A percentile compares a stretch with the other conserved stretches of the same genome.
Conservation (phyloP, 2,797 vertebrate species). For the Pempheris klunzingeri region DNA sequence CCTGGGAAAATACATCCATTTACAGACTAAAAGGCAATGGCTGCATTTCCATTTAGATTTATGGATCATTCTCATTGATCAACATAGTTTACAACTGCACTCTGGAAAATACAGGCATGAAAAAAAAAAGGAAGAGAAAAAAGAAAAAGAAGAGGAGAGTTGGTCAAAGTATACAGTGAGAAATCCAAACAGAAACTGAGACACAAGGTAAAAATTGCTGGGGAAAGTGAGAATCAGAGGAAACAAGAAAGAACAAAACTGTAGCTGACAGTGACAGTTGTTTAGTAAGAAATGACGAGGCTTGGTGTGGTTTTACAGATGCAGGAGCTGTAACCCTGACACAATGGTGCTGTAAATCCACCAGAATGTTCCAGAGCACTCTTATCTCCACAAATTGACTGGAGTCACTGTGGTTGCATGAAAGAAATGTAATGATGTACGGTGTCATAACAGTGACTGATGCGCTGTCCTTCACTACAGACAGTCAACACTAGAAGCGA, state of each 20-base stretch:
- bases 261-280: not conserved
- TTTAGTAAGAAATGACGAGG: slow-evolving; percentile 6
- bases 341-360: slow-evolving; percentile 61
- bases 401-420: slow-evolving; percentile 17
- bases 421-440: slow-evolving; percentile 63
- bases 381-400: slow-evolving; percentile 55
- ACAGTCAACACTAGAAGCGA: slow-evolving; percentile 42
- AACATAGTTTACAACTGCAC: slow-evolving; percentile 75
- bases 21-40: slow-evolving; percentile 70
- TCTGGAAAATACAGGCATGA: slow-evolving; percentile 60
- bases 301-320: slow-evolving; percentile 31
- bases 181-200: slow-evolving; percentile 36
- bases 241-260: slow-evolving; percentile 11
- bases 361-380: slow-evolving; percentile 15
- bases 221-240: slow-evolving; percentile 12
- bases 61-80: slow-evolving; percentile 83
- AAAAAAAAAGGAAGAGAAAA: slow-evolving; percentile 10
- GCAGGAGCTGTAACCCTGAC: slow-evolving; percentile 37
- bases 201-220: slow-evolving; percentile 10
- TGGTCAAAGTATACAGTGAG: slow-evolving; percentile 32
- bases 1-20: slow-evolving; percentile 75
- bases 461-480: slow-evolving; percentile 64
- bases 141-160: slow-evolving; percentile 7
- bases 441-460: slow-evolving; percentile 71
- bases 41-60: slow-evolving; percentile 83